Conservation (phyloP, 2,113 vertebrate species). For the Equus quagga region DNA sequence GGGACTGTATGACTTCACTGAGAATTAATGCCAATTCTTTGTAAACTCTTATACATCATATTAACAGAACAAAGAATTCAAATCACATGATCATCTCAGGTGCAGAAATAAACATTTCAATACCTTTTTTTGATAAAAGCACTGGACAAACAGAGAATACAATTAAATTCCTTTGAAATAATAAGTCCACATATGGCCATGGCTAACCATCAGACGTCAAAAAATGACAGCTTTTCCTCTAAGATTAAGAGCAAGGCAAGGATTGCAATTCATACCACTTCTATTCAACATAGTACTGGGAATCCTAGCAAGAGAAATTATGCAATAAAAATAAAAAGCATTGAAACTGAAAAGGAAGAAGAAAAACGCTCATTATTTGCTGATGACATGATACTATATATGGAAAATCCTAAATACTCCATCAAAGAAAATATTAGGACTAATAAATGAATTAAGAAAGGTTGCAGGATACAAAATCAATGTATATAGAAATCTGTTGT, state of each 20-base stretch:
- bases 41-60: too few relatives aligned
- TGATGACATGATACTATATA: neutral
- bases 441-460: neutral
- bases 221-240: neutral
- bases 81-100: too few relatives aligned
- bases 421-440: neutral
- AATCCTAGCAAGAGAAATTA: neutral
- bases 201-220: neutral
- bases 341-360: neutral
- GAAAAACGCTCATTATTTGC: neutral
- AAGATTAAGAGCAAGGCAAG: neutral
- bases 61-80: too few relatives aligned
- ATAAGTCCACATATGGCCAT: neutral
- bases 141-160: too few relatives aligned
- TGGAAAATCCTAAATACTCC: neutral
- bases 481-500: neutral
- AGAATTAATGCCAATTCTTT: too few relatives aligned
- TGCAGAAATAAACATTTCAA: too few relatives aligned
- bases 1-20: too few relatives aligned
- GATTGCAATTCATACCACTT: neutral
- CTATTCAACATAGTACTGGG: neutral
- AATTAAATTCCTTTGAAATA: too few relatives aligned
- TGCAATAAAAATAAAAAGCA: neutral
- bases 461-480: neutral
- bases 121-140: too few relatives aligned